Evolutionary conservation across 2,113 vertebrate genomes (phyloP).

Genomic region (Seriola quinqueradiata): DNA sequence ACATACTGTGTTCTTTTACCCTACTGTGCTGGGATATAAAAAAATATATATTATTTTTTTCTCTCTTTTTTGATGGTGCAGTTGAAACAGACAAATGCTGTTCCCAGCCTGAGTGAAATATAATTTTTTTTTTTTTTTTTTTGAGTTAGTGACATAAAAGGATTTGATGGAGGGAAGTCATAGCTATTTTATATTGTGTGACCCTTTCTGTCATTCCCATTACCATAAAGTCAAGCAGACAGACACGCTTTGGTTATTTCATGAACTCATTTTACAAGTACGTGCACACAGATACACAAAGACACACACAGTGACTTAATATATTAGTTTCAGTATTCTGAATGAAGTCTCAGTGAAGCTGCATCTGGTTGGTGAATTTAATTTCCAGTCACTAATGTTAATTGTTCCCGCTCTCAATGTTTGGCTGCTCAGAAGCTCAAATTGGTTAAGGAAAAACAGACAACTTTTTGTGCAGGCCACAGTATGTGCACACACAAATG

Average conservation of each 20-base stretch:
- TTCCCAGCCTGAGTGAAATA: constrained; percentile 11
- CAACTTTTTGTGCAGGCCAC: constrained; percentile 12
- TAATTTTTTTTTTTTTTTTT: background rate
- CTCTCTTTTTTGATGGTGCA: background rate
- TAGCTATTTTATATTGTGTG: constrained; percentile 4
- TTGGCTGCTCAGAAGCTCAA: constrained; percentile 1
- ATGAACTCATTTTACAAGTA: background rate
- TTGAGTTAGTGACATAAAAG: constrained; percentile 14
- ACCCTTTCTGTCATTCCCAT: constrained; percentile 35
- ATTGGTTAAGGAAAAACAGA: background rate
- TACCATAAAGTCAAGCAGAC: background rate
- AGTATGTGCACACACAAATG: background rate
- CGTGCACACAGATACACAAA: background rate
- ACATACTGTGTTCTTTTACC: background rate
- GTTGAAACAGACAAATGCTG: constrained; percentile 29
- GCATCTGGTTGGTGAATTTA: background rate
- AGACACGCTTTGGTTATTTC: constrained; percentile 10
- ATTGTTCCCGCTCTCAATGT: constrained; percentile 27
- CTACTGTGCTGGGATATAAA: constrained; percentile 21
- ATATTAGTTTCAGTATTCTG: constrained; percentile 5
- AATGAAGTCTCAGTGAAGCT: constrained; percentile 9
- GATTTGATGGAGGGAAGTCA: constrained; percentile 31
- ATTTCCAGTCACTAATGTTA: constrained; percentile 27
- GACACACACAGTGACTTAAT: background rate
- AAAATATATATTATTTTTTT: background rate